These are phyloP conservation scores for Eurystomus gularis DNA, from an alignment of 2,113 vertebrate genomes.

Conservation along the genomic window DNA sequence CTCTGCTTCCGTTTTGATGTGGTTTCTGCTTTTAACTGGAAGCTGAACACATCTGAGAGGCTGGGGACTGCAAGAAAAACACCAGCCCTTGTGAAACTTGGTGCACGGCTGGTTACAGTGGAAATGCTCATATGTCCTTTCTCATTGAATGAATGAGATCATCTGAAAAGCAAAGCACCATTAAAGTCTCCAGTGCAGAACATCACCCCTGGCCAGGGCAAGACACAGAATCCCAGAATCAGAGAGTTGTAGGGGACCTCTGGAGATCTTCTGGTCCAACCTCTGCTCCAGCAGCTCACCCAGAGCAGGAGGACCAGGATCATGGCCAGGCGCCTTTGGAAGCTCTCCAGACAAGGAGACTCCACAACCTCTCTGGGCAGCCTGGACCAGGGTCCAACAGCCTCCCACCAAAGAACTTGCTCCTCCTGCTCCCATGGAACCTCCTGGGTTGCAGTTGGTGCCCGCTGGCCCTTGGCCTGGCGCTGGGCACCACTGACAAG, in stretches of 20 bases:
- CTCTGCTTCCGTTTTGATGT: neutral
- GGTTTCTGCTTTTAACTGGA: neutral
- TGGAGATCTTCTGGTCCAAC: no score
- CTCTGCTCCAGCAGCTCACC: neutral
- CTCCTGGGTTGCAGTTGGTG: no score
- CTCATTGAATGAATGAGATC: neutral
- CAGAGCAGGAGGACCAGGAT: neutral
- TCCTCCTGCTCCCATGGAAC: no score
- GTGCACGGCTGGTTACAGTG: fast-evolving
- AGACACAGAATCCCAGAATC: neutral
- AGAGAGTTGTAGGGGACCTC: neutral
- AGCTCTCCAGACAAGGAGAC: neutral
- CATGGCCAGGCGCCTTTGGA: neutral
- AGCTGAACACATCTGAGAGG: neutral
- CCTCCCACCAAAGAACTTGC: no score
- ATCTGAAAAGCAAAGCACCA: neutral
- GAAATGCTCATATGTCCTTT: neutral
- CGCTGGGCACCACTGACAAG: no score
- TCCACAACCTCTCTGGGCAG: no score
- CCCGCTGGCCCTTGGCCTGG: neutral
- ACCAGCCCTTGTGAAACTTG: neutral
- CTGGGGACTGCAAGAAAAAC: neutral
- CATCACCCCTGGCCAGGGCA: neutral
- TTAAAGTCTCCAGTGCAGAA: neutral
- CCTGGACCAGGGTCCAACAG: no score